Base-by-base conservation (phyloP, 2,888 invertebrate species). In the Autographa gamma region DNA sequence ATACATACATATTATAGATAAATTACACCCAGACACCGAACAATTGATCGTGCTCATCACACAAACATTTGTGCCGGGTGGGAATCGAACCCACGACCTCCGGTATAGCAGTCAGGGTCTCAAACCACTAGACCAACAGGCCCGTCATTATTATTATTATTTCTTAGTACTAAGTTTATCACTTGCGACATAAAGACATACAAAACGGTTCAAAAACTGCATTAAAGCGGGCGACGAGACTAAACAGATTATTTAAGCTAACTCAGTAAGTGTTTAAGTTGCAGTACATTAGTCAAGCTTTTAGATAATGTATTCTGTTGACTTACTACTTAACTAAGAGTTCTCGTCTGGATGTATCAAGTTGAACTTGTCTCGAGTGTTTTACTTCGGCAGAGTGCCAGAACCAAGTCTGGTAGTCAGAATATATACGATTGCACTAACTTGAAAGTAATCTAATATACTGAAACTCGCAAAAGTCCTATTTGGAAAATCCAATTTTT, bases 341-440 rank as follows among this genome's bases (percentile, higher is more conserved):
- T 19, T 19, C 19, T 54, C 19, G 54, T 54, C 54, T 54, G 19
- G 54, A 54, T 54, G 54, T 54, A 54, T 54, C 19, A 19, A 54
- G 54, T 54, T 19, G 11, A 54, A 54, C 19, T 54, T 11, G 18
- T 54, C 19, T 54, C 19, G 13, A 54, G 11, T 54, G 19, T 7
- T 52, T 18, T 18, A 52, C 3, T 19, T 54, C 54, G 54, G 54
- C 54, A 11, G 54, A 54, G 11, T 54, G 54, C 54, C 54, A 54
- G 54, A 54, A 19, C 19, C 18, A 19, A 54, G 19, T 54, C 54
- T 54, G 19, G 2, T 7, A 19, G n/a, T 6, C 48, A n/a, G 48
- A n/a, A 48, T 48, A n/a, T 48, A n/a, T 48, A n/a, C n/a, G n/a
- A n/a, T 7, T n/a, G n/a, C 5, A 48, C n/a, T 48, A n/a, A 7